Base-by-base conservation (phyloP, 2,113 vertebrate species). In the Onychostruthus taczanowskii region DNA sequence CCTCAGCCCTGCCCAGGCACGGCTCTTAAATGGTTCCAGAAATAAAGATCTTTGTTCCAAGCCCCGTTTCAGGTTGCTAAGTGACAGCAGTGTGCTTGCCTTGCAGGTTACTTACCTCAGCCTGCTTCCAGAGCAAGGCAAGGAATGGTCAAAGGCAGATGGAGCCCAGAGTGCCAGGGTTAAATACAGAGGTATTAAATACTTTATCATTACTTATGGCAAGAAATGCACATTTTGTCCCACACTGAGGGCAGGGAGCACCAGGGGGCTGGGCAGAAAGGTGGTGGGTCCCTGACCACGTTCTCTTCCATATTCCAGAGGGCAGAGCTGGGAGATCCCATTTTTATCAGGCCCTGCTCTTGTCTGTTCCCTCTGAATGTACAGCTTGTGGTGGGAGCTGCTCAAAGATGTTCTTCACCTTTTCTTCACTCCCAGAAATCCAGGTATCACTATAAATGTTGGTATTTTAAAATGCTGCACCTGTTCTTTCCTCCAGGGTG, bases 201-300 rank as follows among this genome's bases (percentile, higher is more conserved):
- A 7, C 1, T 0, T 22, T 13, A 0, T 23, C 50, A 2, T 19
- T 1, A 0, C 2, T 39, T 0, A 0, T 9, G 75, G 39, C 7
- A 22, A 50, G 20, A 43, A 78, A 67, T 8, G 50, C 52, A 33
- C 4, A 0, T 73, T 76, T n/a, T 7, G 4, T 52, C 22, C 63
- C 35, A 1, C 0, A 0, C 13, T 2, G 19, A 33, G 84, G 18
- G 50, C 27, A 11, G 67, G 55, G 43, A 58, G 62, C 43, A 1
- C 8, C 0, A 7, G 56, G 59, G 46, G 15, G 43, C 20, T 16
- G 66, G 24, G 0, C 20, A 52, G n/a, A 50, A 24, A 4, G 41
- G 8, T 9, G 4, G 0, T 18, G 53, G 28, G 6, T 63, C 12
- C 66, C 26, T 56, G 61, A 2, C 10, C 0, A 0, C 13, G 47